A percentile compares a stretch with the other conserved stretches of the same genome.
Evolutionary conservation across 2,888 invertebrate genomes (phyloP).

Genomic region (Melolontha melolontha): DNA sequence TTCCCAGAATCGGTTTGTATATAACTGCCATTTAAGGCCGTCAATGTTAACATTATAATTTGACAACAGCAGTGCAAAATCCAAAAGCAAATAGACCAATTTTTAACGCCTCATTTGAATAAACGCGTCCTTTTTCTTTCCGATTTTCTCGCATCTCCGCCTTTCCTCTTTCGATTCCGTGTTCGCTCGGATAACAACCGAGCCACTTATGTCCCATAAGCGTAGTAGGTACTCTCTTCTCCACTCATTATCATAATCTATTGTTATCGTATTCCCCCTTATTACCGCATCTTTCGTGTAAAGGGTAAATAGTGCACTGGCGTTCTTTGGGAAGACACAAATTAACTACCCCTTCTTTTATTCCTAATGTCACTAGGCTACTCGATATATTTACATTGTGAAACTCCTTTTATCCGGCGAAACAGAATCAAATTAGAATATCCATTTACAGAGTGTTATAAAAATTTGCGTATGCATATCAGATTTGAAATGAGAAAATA

Average conservation of each 20-base stretch:
- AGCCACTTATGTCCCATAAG: neutral
- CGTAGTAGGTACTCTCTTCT: too few relatives aligned
- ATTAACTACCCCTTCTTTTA: too few relatives aligned
- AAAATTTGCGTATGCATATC: too few relatives aligned
- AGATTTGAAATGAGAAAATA: neutral
- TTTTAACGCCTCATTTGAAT: conserved; percentile 15
- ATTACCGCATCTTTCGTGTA: neutral
- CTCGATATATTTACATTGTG: too few relatives aligned
- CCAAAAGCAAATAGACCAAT: conserved; percentile 5
- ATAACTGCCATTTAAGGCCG: neutral
- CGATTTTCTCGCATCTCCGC: neutral
- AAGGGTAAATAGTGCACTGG: conserved; percentile 4
- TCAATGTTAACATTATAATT: conserved; percentile 11
- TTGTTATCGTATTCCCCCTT: neutral
- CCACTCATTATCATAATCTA: conserved; percentile 7
- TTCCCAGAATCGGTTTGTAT: too few relatives aligned
- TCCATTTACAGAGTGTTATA: too few relatives aligned
- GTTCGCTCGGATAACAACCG: neutral
- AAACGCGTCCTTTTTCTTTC: neutral
- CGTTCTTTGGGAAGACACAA: too few relatives aligned
- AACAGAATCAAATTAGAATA: too few relatives aligned
- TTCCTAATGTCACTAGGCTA: too few relatives aligned
- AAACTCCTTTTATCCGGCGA: too few relatives aligned
- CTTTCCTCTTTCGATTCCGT: neutral
- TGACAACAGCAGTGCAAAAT: neutral